Percentiles rank a stretch among this genome's conserved stretches.
phyloP scores from a whole-genome alignment of 2,888 invertebrate species.

The Apamea sordens region DNA sequence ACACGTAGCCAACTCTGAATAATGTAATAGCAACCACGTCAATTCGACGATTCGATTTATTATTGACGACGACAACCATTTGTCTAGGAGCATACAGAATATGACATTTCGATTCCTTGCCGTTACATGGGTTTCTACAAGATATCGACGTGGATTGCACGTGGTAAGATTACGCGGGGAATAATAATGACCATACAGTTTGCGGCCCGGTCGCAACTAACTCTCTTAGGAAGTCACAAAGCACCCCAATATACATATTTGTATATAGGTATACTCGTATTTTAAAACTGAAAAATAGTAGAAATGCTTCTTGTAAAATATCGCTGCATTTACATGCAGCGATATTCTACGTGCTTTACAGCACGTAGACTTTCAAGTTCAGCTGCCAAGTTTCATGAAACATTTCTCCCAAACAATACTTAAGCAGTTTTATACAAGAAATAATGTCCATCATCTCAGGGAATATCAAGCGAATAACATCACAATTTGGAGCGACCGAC shows the following conservation, averaged over 20 bases:
- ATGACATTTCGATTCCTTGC: too few species aligned
- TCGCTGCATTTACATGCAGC: background rate
- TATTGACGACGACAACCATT: too few species aligned
- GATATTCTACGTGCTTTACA: too few species aligned
- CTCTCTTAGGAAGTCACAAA: background rate
- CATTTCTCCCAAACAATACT: slow-evolving; percentile 2
- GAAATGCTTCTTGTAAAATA: background rate
- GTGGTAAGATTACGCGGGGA: too few species aligned
- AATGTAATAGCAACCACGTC: too few species aligned
- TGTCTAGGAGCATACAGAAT: too few species aligned
- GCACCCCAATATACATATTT: background rate
- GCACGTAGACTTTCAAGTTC: background rate
- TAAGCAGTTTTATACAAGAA: slow-evolving; percentile 33
- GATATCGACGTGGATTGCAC: too few species aligned
- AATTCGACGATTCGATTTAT: too few species aligned
- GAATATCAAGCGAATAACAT: slow-evolving; percentile 28
- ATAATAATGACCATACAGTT: too few species aligned
- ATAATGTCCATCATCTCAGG: slow-evolving; percentile 24
- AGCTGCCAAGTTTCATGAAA: slow-evolving; percentile 44
- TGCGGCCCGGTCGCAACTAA: background rate
- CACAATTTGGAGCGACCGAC: slow-evolving; percentile 43
- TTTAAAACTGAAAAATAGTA: slow-evolving; percentile 2
- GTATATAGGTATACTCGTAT: too few species aligned
- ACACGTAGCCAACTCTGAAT: background rate
- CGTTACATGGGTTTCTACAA: too few species aligned